These are phyloP conservation scores for Achroia grisella DNA, from an alignment of 1,140 invertebrate genomes.

Conservation along the genomic window DNA sequence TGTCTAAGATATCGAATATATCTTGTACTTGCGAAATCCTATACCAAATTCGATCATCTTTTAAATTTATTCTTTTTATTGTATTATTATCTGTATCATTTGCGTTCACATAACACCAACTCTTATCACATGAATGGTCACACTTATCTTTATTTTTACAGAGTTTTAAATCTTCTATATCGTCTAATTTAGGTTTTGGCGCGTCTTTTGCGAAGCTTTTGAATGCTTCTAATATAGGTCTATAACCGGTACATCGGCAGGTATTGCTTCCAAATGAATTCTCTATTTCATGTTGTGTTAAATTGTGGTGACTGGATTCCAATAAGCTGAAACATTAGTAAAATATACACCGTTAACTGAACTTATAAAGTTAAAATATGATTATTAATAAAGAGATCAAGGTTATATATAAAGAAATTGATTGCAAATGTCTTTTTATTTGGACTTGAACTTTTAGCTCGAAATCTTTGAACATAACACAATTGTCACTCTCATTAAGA, in stretches of 20 bases:
- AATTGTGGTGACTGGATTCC: neutral
- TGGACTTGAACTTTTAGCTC: too few relatives aligned
- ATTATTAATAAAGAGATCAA: too few relatives aligned
- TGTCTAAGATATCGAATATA: constrained; percentile 65
- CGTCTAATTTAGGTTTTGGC: constrained; percentile 11
- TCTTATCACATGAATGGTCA: constrained; percentile 19
- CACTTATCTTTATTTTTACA: constrained; percentile 14
- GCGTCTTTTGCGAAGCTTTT: constrained; percentile 74
- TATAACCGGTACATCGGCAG: constrained; percentile 86
- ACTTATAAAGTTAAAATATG: too few relatives aligned
- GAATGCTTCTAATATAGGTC: constrained; percentile 85
- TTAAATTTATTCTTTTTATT: constrained; percentile 36
- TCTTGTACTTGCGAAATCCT: constrained; percentile 38
- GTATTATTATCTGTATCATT: constrained; percentile 16
- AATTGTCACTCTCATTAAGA: too few relatives aligned
- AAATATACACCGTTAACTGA: too few relatives aligned
- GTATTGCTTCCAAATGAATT: constrained; percentile 82
- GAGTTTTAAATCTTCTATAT: constrained; percentile 33
- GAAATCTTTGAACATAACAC: too few relatives aligned
- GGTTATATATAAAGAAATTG: too few relatives aligned
- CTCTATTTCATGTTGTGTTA: constrained; percentile 72
- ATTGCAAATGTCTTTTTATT: too few relatives aligned
- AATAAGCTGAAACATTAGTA: neutral
- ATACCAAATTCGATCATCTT: constrained; percentile 46
- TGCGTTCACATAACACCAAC: constrained; percentile 45